These are phyloP conservation scores for Megastigmus dorsalis DNA, from an alignment of 2,888 invertebrate species.

Conservation along the genomic window DNA sequence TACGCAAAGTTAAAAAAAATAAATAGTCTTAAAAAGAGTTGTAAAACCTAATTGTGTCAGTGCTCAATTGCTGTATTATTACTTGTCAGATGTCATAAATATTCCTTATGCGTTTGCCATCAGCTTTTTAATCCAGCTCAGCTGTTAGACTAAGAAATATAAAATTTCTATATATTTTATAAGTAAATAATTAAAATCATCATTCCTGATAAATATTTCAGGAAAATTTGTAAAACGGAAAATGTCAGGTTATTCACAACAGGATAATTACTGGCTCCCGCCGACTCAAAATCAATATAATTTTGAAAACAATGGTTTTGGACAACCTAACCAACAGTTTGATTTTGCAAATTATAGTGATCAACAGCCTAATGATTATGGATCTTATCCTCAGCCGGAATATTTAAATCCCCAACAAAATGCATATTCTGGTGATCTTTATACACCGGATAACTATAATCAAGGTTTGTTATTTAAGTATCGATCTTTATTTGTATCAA, in stretches of 20 bases:
- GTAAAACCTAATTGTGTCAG: too few species aligned
- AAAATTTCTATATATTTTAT: constrained; percentile 13
- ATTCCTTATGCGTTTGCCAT: too few species aligned
- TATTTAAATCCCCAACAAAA: constrained; percentile 68
- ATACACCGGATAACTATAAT: constrained; percentile 64
- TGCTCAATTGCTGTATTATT: too few species aligned
- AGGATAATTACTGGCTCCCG: constrained; percentile 68
- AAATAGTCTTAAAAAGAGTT: too few species aligned
- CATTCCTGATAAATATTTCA: too few species aligned
- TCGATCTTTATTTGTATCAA: too few species aligned
- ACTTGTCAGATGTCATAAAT: too few species aligned
- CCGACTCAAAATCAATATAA: constrained; percentile 72
- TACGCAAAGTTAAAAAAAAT: too few species aligned
- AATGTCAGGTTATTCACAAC: constrained; percentile 44
- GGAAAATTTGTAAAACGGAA: background rate
- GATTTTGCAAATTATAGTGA: constrained; percentile 69
- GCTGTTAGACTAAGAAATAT: too few species aligned
- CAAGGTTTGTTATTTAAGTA: constrained; percentile 63
- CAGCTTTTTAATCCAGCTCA: too few species aligned
- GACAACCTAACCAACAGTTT: constrained; percentile 74
- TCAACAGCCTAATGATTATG: constrained; percentile 64
- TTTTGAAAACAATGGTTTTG: constrained; percentile 76
- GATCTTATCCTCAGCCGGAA: constrained; percentile 63
- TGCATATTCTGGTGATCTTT: constrained; percentile 63
- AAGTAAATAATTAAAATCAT: too few species aligned